Percentiles rank a stretch among this genome's conserved stretches.
These are phyloP conservation scores for Synchiropus splendidus DNA, from an alignment of 2,113 vertebrate genomes.

Conservation along the genomic window DNA sequence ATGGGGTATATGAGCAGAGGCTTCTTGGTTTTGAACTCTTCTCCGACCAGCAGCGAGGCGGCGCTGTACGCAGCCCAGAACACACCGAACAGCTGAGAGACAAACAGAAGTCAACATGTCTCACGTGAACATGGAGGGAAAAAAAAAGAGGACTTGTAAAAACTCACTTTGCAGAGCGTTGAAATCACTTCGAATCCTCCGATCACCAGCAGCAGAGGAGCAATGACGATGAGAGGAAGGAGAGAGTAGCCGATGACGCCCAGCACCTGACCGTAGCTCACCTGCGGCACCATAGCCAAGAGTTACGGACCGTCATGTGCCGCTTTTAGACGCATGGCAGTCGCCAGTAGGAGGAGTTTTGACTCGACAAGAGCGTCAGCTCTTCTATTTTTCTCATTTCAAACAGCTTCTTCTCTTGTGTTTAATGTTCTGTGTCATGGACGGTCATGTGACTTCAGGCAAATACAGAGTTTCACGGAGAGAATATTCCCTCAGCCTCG, in stretches of 20 bases:
- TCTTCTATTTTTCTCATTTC: no score
- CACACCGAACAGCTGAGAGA: constrained; percentile 85
- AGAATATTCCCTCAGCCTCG: no score
- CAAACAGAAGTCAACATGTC: background rate
- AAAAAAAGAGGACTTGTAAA: background rate
- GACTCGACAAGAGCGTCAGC: no score
- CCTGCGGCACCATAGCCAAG: constrained; percentile 57
- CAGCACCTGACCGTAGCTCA: constrained; percentile 94
- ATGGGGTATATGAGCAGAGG: constrained; percentile 98
- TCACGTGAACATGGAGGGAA: background rate
- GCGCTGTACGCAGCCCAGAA: constrained; percentile 99
- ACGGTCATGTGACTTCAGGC: no score
- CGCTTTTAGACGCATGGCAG: background rate
- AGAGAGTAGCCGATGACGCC: constrained; percentile 98
- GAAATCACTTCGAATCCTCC: constrained; percentile 88
- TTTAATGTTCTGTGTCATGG: no score
- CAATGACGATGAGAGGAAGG: constrained; percentile 94
- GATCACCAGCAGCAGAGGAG: constrained; percentile 85
- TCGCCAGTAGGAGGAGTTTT: no score
- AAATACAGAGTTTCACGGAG: no score
- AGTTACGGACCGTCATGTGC: background rate
- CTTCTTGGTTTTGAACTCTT: constrained; percentile 99
- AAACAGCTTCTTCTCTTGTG: no score
- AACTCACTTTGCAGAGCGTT: constrained; percentile 89
- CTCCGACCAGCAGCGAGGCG: constrained; percentile 92